phyloP scores from a whole-genome alignment of 1,140 invertebrate genomes.

The Lepidurus apus region DNA sequence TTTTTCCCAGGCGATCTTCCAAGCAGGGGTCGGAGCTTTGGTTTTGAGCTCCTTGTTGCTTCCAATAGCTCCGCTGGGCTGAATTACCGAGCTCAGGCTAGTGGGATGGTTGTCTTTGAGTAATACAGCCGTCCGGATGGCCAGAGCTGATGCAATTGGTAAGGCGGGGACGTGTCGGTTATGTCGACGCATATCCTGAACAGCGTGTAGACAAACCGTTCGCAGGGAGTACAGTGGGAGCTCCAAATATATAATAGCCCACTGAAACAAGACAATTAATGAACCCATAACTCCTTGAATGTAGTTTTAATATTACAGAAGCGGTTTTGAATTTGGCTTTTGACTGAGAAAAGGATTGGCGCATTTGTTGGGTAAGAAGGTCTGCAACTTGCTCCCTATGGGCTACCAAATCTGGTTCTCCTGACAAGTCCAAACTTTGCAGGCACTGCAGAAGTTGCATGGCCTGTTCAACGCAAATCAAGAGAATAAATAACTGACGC shows the following conservation, averaged over 20 bases:
- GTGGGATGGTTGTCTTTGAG: constrained; percentile 41
- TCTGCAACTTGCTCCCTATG: constrained; percentile 39
- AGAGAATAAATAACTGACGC: constrained; percentile 23
- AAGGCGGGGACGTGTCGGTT: constrained; percentile 75
- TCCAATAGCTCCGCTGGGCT: background rate
- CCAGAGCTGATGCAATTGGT: constrained; percentile 79
- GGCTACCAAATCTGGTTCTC: constrained; percentile 63
- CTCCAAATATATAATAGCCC: constrained; percentile 80
- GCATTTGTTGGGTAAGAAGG: constrained; percentile 28
- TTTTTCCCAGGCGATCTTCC: constrained; percentile 21
- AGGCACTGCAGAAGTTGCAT: constrained; percentile 73
- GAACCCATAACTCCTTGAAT: constrained; percentile 31
- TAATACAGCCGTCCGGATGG: constrained; percentile 75
- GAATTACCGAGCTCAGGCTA: background rate
- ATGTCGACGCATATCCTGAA: constrained; percentile 72
- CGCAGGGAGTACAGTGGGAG: constrained; percentile 70
- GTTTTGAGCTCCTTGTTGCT: constrained; percentile 25
- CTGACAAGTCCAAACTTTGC: constrained; percentile 61
- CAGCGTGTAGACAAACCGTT: constrained; percentile 66
- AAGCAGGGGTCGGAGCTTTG: background rate
- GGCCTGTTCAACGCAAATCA: constrained; percentile 54
- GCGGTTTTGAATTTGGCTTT: constrained; percentile 33
- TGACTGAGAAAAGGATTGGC: constrained; percentile 19
- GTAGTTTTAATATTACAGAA: background rate
- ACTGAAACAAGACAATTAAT: constrained; percentile 56